Conservation (phyloP, 2,888 invertebrate genomes). For the Kuschelorhynchus macadamiae region DNA sequence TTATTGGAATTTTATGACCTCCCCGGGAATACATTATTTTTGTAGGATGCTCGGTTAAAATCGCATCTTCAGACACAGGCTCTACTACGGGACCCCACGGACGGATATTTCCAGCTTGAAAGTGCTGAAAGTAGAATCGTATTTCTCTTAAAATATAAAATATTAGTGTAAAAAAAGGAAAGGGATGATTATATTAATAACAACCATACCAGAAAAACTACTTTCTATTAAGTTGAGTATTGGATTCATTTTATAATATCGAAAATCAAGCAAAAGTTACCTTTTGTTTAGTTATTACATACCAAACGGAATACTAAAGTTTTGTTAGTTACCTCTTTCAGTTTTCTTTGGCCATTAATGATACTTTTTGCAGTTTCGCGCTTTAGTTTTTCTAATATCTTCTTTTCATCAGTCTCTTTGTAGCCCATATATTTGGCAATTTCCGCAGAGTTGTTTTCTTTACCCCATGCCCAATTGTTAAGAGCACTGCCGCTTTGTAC, state of each 20-base stretch:
- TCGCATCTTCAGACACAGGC: slow-evolving; percentile 56
- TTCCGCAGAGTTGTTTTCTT: slow-evolving; percentile 51
- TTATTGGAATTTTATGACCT: slow-evolving; percentile 64
- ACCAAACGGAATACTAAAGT: no score
- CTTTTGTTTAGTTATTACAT: no score
- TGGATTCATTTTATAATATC: no score
- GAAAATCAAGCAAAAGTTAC: slow-evolving; percentile 4
- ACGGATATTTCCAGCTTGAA: slow-evolving; percentile 52
- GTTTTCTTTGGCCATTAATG: slow-evolving; percentile 54
- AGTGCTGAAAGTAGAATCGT: slow-evolving; percentile 49
- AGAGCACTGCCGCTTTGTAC: slow-evolving; percentile 61
- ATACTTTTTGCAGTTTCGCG: slow-evolving; percentile 55
- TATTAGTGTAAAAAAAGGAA: neutral
- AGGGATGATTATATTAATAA: neutral
- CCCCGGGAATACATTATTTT: slow-evolving; percentile 61
- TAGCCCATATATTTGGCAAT: slow-evolving; percentile 58
- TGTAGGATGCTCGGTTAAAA: slow-evolving; percentile 61
- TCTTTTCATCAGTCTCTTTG: slow-evolving; percentile 59
- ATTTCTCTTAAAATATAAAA: neutral
- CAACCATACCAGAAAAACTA: neutral
- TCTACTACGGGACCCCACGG: slow-evolving; percentile 60
- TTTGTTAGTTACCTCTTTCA: slow-evolving; percentile 57
- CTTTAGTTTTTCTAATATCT: slow-evolving; percentile 57
- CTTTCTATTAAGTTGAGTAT: neutral
- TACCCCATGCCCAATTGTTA: slow-evolving; percentile 60